Evolutionary conservation across 2,113 vertebrate genomes (phyloP).

Genomic region (Rhodinocichla rosea): DNA sequence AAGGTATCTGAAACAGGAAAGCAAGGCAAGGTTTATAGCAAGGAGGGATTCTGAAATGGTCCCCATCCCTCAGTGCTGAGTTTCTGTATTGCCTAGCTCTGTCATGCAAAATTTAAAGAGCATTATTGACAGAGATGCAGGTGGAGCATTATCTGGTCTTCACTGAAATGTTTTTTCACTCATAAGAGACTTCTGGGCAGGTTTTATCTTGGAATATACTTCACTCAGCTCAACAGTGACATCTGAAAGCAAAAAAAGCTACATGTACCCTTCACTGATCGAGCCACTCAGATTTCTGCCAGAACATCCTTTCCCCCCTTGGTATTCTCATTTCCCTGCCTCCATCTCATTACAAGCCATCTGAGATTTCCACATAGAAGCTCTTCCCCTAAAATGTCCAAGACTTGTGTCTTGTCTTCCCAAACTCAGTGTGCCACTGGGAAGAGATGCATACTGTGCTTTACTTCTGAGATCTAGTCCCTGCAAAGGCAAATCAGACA

Average conservation of each 20-base stretch:
- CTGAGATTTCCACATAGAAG: neutral
- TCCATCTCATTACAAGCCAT: neutral
- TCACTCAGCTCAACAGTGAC: neutral
- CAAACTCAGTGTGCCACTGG: neutral
- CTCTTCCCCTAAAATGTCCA: neutral
- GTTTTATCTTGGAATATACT: neutral
- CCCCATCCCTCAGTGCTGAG: neutral
- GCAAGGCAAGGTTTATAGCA: neutral
- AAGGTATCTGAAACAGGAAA: neutral
- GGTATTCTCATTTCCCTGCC: neutral
- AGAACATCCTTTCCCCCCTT: neutral
- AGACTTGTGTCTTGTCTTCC: neutral
- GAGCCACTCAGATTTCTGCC: neutral
- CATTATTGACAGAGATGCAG: neutral
- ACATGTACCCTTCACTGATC: neutral
- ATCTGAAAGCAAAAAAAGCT: neutral
- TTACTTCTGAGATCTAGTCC: neutral
- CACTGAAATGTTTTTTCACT: neutral
- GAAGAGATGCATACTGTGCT: neutral
- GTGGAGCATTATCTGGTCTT: neutral
- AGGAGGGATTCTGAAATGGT: neutral
- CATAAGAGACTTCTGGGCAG: neutral
- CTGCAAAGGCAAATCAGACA: neutral
- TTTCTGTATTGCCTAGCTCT: neutral
- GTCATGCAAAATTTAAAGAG: neutral